Conservation (phyloP, 1,140 invertebrate species). For the Zaprionus africanus region DNA sequence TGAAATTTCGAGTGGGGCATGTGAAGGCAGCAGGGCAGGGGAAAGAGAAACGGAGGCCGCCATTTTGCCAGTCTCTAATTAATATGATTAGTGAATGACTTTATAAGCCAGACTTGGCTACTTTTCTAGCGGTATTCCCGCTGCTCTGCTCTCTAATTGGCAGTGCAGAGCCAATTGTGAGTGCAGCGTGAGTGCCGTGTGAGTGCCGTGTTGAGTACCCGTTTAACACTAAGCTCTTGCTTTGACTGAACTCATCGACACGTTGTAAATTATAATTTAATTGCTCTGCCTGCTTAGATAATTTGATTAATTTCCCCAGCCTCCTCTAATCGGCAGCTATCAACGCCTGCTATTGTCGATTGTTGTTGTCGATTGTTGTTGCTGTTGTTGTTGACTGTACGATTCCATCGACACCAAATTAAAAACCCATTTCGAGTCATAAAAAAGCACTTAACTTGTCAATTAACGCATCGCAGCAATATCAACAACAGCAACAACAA, state of each 20-base stretch:
- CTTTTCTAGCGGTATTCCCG: background rate
- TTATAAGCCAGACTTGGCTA: slow-evolving; percentile 37
- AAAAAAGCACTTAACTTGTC: slow-evolving; percentile 83
- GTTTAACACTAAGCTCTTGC: slow-evolving; percentile 28
- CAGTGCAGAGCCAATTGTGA: background rate
- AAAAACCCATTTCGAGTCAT: slow-evolving; percentile 78
- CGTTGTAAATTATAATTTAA: slow-evolving; percentile 79
- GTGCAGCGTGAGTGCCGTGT: background rate
- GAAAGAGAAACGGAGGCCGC: background rate
- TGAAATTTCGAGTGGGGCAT: slow-evolving; percentile 16
- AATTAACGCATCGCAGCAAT: slow-evolving; percentile 66
- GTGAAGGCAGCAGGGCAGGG: background rate
- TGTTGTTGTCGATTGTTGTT: slow-evolving; percentile 25
- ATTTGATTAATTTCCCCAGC: slow-evolving; percentile 63
- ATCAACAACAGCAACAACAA: slow-evolving; percentile 27
- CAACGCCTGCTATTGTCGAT: slow-evolving; percentile 51
- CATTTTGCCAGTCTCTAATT: slow-evolving; percentile 29
- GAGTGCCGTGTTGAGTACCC: background rate
- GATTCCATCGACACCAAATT: slow-evolving; percentile 79
- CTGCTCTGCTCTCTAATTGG: slow-evolving; percentile 5
- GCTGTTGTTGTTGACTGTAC: slow-evolving; percentile 29
- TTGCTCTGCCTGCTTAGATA: slow-evolving; percentile 45
- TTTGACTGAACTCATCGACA: slow-evolving; percentile 57
- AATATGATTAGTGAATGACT: slow-evolving; percentile 49
- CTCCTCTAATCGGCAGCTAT: slow-evolving; percentile 43